Conservation (phyloP, 2,113 vertebrate genomes). For the Pterocles orientalis region DNA sequence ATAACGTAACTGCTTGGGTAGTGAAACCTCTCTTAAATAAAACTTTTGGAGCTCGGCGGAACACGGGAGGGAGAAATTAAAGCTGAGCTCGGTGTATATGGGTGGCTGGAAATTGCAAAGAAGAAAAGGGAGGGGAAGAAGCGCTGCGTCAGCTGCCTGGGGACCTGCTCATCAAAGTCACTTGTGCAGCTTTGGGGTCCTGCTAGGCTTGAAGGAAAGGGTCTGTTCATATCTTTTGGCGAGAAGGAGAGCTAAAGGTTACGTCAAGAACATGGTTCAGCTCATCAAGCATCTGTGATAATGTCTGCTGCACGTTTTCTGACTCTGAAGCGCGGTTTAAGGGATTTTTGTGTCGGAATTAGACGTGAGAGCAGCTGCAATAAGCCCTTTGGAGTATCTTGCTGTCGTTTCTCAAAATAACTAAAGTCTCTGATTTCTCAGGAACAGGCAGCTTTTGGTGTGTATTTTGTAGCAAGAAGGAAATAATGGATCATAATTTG, state of each 20-base stretch:
- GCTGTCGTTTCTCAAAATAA: neutral
- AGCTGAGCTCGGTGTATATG: accelerated
- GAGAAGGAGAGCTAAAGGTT: neutral
- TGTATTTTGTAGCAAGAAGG: neutral
- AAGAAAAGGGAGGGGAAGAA: neutral
- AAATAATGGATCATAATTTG: neutral
- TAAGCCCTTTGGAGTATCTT: neutral
- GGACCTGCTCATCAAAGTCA: neutral
- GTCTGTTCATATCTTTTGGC: neutral
- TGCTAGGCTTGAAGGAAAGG: neutral
- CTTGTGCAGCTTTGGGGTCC: neutral
- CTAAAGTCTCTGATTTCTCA: neutral
- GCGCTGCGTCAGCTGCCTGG: neutral
- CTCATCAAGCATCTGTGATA: neutral
- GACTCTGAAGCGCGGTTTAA: neutral
- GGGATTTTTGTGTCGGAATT: neutral
- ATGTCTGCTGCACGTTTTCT: neutral
- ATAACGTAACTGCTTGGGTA: neutral
- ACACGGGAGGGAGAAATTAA: neutral
- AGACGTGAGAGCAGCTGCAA: neutral
- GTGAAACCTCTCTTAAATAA: neutral
- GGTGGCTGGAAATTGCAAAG: neutral
- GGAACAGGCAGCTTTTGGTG: neutral
- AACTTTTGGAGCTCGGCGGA: neutral
- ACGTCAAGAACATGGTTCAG: accelerated